phyloP scores from a whole-genome alignment of 92 coral and sea anemone genomes.

The Paragorgia papillata region DNA sequence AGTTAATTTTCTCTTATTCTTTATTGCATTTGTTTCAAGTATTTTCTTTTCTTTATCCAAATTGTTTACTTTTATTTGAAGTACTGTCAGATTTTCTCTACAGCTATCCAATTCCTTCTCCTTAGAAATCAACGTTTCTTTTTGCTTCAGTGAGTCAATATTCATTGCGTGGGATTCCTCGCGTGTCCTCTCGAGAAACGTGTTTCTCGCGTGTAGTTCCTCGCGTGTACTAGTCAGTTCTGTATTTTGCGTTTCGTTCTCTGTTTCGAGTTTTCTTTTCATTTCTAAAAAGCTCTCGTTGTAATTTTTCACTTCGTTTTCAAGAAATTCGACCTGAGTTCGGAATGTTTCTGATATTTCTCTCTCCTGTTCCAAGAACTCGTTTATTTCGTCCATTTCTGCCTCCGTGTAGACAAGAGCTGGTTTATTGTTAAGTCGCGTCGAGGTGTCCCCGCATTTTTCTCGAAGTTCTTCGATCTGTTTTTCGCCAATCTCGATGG shows the following conservation, averaged over 20 bases:
- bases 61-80: neutral
- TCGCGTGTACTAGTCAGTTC: slow-evolving; percentile 2
- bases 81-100: neutral
- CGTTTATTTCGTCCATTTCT: slow-evolving; percentile 26
- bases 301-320: neutral
- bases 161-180: neutral
- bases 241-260: neutral
- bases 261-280: neutral
- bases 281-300: neutral
- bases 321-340: slow-evolving; percentile 10
- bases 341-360: neutral
- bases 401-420: slow-evolving; percentile 23
- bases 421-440: slow-evolving; percentile 17
- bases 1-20: neutral
- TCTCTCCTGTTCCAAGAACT: slow-evolving; percentile 29
- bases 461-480: slow-evolving; percentile 7
- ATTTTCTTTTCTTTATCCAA: neutral
- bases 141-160: neutral
- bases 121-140: neutral
- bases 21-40: neutral
- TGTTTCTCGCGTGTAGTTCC: neutral
- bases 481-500: neutral
- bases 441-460: slow-evolving; percentile 6
- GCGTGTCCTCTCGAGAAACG: neutral
- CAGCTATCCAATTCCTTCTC: neutral